Base-by-base conservation (phyloP, 2,113 vertebrate species). In the Stegostoma tigrinum region DNA sequence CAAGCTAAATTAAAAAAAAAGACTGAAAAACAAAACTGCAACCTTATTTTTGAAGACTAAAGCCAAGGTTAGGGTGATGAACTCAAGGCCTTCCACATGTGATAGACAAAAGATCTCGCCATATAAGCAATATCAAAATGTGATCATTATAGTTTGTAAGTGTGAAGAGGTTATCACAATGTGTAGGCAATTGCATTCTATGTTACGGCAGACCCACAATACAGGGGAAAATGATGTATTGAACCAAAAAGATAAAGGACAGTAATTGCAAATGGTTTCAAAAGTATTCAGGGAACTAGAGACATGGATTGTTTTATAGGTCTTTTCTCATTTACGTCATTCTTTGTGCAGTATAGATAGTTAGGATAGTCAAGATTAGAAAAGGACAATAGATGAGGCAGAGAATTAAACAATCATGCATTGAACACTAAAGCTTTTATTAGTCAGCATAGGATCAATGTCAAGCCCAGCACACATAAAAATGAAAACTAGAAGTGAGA, bases 181-280 rank as follows among this genome's bases (percentile, higher is more conserved):
- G 78, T 5, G 2, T 67, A 34, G 67, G 30, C 42, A 72, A 42
- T 72, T 12, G 30, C 48, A 48, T n/a, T 17, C 68, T 42, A 64
- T 42, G 21, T 67, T 24, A 42, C 34, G 15, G 27, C 38, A 48
- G 2, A 34, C n/a, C 42, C 66, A 95, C 55, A 72, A 70, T 95
- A 19, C 21, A 52, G 94, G 7, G 17, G 27, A 52, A 94, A 95
- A 52, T 72, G 67, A 95, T 19, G 10, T 66, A 70, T 38, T 95
- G 68, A 95, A 30, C 42, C 30, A n/a, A 30, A 30, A 42, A 93
- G n/a, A 67, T 34, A 93, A 93, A 42, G 61, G 61, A 66, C 17
- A 66, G 89, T 23, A 64, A 93, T 93, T 93, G 89, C 89, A 93
- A 93, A 66, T 93, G 61, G 61, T 38, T 66, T 38, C 38, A 64